Percentiles rank a stretch among this genome's conserved stretches.
Conservation (phyloP, 2,888 invertebrate species). For the Tetragonula carbonaria region DNA sequence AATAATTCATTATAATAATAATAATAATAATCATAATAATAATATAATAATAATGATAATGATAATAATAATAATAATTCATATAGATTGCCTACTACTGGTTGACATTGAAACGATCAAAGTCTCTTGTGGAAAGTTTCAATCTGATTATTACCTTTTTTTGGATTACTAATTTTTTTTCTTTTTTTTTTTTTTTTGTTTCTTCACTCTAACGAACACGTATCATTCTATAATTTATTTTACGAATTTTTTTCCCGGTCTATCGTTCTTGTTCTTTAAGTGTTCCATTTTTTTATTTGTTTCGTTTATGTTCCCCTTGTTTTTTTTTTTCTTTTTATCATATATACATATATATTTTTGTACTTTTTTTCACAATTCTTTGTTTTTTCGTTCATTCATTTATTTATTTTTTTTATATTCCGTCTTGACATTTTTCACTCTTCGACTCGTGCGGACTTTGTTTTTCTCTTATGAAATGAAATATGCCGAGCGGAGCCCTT, state of each 20-base stretch:
- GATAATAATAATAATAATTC: constrained; percentile 67
- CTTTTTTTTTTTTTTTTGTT: constrained; percentile 40
- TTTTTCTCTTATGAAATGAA: constrained; percentile 7
- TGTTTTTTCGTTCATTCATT: constrained; percentile 1
- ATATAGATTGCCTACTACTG: constrained; percentile 72
- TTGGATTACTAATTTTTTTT: background rate
- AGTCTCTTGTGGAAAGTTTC: constrained; percentile 75
- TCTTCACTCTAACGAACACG: constrained; percentile 27
- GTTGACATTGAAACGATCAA: constrained; percentile 79
- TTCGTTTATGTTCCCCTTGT: constrained; percentile 16
- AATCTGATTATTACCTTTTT: constrained; percentile 31
- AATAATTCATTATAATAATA: constrained; percentile 77
- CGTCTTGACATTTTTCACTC: constrained; percentile 59
- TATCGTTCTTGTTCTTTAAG: constrained; percentile 36
- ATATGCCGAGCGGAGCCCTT: constrained; percentile 5
- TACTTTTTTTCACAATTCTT: background rate
- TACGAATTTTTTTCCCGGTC: constrained; percentile 32
- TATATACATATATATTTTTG: constrained; percentile 23
- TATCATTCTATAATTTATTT: constrained; percentile 29
- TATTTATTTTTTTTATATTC: constrained; percentile 5
- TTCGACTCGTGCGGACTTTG: constrained; percentile 65
- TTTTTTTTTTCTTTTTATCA: background rate
- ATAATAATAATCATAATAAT: constrained; percentile 61
- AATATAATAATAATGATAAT: constrained; percentile 5
- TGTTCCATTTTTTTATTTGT: constrained; percentile 24